phyloP scores from a whole-genome alignment of 1,140 invertebrate genomes.

The Heliconius melpomene region DNA sequence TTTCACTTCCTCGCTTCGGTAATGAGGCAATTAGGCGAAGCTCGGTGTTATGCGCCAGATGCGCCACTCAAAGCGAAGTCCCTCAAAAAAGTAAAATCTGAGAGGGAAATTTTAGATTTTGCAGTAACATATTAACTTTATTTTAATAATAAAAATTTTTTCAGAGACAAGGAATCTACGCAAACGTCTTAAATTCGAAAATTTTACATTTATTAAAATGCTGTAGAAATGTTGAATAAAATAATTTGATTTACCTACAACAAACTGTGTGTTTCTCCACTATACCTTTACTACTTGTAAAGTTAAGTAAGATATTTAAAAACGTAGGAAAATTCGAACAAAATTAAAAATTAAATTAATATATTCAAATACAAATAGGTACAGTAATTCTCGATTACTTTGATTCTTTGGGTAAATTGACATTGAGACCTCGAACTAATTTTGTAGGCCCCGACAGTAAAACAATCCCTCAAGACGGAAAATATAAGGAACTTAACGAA shows the following conservation, averaged over 20 bases:
- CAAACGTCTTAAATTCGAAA: conserved; percentile 32
- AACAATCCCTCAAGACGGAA: neutral
- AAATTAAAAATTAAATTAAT: too few species aligned
- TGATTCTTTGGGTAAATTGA: too few species aligned
- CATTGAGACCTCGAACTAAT: too few species aligned
- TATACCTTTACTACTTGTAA: neutral
- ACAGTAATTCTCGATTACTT: too few species aligned
- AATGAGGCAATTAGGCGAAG: too few species aligned
- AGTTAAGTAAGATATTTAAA: too few species aligned
- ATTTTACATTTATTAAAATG: neutral
- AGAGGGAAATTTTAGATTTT: too few species aligned
- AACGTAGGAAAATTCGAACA: too few species aligned
- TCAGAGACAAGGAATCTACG: conserved; percentile 50
- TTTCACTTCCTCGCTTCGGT: neutral
- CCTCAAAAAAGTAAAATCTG: too few species aligned
- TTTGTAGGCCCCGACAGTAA: neutral
- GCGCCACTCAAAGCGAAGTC: too few species aligned
- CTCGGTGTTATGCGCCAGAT: too few species aligned
- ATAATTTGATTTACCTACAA: neutral
- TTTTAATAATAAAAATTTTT: conserved; percentile 26
- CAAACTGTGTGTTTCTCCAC: neutral
- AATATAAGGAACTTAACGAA: neutral
- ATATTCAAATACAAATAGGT: too few species aligned
- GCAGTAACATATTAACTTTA: neutral
- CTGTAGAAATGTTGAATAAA: neutral